Evolutionary conservation across 92 coral and sea anemone species (phyloP).

Genomic region (Paragorgia papillata): DNA sequence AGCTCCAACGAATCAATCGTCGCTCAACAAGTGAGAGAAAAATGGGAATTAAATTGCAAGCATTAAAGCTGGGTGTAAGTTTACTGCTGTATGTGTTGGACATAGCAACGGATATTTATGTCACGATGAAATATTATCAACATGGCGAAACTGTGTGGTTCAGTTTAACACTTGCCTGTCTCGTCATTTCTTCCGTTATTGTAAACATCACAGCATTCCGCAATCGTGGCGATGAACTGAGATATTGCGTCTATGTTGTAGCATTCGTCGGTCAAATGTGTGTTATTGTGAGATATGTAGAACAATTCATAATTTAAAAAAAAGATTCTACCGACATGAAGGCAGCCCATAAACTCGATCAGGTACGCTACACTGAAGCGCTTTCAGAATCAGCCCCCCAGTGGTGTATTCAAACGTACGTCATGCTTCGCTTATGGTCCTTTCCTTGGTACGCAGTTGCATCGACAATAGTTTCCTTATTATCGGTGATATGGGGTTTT

Average conservation of each 20-base stretch:
- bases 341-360: no score
- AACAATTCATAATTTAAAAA: not conserved
- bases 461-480: slow-evolving; percentile 79
- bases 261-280: not conserved
- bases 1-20: no score
- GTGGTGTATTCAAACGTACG: slow-evolving; percentile 79
- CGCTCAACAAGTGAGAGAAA: not conserved
- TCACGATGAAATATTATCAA: slow-evolving; percentile 12
- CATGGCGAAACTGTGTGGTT: slow-evolving; percentile 16
- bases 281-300: not conserved
- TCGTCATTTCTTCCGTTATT: not conserved
- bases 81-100: slow-evolving; percentile 19
- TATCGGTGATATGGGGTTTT: slow-evolving; percentile 80
- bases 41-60: slow-evolving; percentile 7
- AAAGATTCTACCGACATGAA: not conserved
- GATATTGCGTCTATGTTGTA: not conserved
- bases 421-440: slow-evolving; percentile 53
- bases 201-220: not conserved
- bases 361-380: slow-evolving; percentile 61
- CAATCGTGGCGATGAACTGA: not conserved
- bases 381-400: slow-evolving; percentile 95
- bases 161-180: slow-evolving; percentile 6
- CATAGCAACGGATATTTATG: slow-evolving; percentile 18
- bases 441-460: slow-evolving; percentile 57
- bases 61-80: not conserved